Evolutionary conservation across 2,888 invertebrate species (phyloP).

Genomic region (Yponomeuta malinellus): DNA sequence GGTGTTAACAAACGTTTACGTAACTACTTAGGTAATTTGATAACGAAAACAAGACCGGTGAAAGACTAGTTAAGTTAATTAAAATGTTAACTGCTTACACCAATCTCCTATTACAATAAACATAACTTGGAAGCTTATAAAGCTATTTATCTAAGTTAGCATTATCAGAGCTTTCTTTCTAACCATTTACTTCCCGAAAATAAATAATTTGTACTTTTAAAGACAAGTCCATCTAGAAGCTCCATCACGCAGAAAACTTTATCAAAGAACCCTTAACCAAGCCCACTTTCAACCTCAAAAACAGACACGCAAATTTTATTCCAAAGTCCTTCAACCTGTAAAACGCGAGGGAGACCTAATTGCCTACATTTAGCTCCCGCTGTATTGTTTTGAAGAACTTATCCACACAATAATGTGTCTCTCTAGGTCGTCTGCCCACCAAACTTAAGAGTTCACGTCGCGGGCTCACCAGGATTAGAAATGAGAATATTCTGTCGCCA

Average conservation of each 20-base stretch:
- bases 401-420: neutral
- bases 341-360: neutral
- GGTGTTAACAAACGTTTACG: conserved; percentile 11
- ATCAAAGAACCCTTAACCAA: neutral
- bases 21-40: conserved; percentile 12
- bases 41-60: conserved; percentile 9
- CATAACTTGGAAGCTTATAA: too few relatives aligned
- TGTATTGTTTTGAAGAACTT: neutral
- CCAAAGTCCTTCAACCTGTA: neutral
- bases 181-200: too few relatives aligned
- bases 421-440: neutral
- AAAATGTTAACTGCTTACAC: neutral
- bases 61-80: neutral
- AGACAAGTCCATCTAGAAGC: too few relatives aligned
- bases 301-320: neutral
- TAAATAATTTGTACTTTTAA: too few relatives aligned
- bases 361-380: neutral
- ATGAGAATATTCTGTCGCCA: neutral
- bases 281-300: neutral
- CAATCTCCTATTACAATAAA: neutral
- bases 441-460: neutral
- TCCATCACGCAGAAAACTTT: neutral
- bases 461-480: neutral
- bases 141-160: too few relatives aligned
- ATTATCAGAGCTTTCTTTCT: too few relatives aligned